phyloP scores from a whole-genome alignment of 2,888 invertebrate species.

The Leucozona laternaria region DNA sequence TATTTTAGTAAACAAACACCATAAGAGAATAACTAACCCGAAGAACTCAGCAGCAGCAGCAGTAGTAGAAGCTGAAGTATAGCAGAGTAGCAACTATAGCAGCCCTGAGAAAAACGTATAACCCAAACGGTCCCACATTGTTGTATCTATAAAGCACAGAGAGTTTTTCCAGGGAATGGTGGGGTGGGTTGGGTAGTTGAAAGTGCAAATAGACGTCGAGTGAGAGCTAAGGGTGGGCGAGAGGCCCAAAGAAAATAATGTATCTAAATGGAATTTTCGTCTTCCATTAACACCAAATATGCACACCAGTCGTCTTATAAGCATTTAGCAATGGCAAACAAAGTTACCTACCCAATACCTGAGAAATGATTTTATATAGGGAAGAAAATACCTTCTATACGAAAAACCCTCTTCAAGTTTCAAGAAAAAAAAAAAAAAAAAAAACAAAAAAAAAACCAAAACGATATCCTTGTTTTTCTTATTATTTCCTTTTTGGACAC shows the following conservation, averaged over 20 bases:
- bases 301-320: constrained; percentile 49
- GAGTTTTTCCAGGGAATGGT: constrained; percentile 27
- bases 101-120: not conserved
- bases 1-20: constrained; percentile 73
- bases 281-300: constrained; percentile 75
- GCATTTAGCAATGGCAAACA: constrained; percentile 50
- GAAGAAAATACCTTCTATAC: constrained; percentile 5
- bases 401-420: constrained; percentile 68
- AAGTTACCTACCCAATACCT: constrained; percentile 20
- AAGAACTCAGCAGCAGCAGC: too few species aligned
- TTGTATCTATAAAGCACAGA: constrained; percentile 27
- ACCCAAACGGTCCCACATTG: constrained; percentile 1
- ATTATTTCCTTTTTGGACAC: constrained; percentile 37
- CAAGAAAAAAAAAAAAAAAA: not conserved
- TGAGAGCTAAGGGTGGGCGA: not conserved
- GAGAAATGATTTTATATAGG: constrained; percentile 29
- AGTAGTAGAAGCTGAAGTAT: not conserved
- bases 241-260: constrained; percentile 59
- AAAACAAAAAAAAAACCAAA: not conserved
- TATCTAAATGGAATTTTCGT: constrained; percentile 73
- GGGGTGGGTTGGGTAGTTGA: too few species aligned
- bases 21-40: not conserved
- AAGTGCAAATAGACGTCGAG: constrained; percentile 69
- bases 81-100: not conserved
- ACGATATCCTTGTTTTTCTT: constrained; percentile 4